Base-by-base conservation (phyloP, 1,140 invertebrate species). In the Trichogramma pretiosum region DNA sequence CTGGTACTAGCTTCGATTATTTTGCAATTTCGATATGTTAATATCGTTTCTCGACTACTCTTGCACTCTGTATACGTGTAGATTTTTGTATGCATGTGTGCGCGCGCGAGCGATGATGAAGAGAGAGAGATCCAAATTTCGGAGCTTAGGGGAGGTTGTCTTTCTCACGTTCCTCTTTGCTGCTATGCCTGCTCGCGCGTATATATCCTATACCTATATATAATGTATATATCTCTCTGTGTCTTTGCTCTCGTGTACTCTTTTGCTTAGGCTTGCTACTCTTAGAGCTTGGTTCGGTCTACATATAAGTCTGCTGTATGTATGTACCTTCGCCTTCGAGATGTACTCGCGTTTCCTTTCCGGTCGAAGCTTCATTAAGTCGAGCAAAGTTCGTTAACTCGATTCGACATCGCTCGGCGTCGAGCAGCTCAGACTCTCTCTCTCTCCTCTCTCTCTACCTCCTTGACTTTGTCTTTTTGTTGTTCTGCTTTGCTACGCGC, bases 1-100 rank as follows among this genome's bases (percentile, higher is more conserved):
- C n/a, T n/a, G n/a, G n/a, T n/a, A n/a, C n/a, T n/a, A n/a, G n/a
- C n/a, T n/a, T n/a, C n/a, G 65, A 71, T 71, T 67, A 69, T 64
- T 61, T 68, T 48, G 64, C 59, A 65, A 70, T 70, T 71, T 71
- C 64, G 67, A 71, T 71, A 70, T 66, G 68, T 65, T 63, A 60
- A 63, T 59, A 28, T 2, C 45, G 8, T n/a, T n/a, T n/a, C n/a
- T n/a, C n/a, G n/a, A n/a, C n/a, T n/a, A n/a, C n/a, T n/a, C n/a
- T n/a, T n/a, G n/a, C n/a, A n/a, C n/a, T n/a, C n/a, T n/a, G n/a
- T n/a, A n/a, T n/a, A n/a, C n/a, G n/a, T n/a, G n/a, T n/a, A n/a
- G n/a, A n/a, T n/a, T n/a, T n/a, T n/a, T n/a, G n/a, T n/a, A n/a
- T n/a, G n/a, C n/a, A n/a, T n/a, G n/a, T n/a, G n/a, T n/a, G n/a